phyloP scores from a whole-genome alignment of 2,797 vertebrate genomes.

The Peromyscus eremicus region DNA sequence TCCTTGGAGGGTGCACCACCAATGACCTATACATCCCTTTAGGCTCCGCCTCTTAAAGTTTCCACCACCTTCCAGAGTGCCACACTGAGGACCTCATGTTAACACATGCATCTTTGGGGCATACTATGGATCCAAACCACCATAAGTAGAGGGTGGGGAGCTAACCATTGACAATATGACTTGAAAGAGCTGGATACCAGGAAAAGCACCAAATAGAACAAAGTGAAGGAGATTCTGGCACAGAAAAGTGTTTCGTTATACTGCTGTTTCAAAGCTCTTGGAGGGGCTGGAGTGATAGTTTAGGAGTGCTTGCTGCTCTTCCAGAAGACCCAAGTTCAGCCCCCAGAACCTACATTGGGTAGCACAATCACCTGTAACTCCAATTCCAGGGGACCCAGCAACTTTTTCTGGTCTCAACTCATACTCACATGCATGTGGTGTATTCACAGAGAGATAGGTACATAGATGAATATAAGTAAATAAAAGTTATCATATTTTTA shows the following conservation, averaged over 20 bases:
- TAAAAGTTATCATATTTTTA: background rate
- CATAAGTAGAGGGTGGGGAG: background rate
- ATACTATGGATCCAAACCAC: too few species aligned
- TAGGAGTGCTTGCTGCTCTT: background rate
- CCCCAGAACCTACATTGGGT: background rate
- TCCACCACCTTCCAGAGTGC: background rate
- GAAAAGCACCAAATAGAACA: background rate
- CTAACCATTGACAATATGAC: background rate
- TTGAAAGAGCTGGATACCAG: background rate
- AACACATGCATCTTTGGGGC: too few species aligned
- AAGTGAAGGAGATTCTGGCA: background rate
- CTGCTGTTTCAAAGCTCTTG: background rate
- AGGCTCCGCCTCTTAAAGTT: background rate
- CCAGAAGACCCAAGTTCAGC: background rate
- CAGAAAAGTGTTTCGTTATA: accelerated
- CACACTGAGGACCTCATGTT: background rate
- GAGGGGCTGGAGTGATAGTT: background rate
- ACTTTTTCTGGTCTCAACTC: background rate
- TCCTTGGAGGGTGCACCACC: background rate
- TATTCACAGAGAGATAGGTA: background rate
- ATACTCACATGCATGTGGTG: background rate
- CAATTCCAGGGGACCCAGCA: background rate
- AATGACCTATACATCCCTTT: background rate
- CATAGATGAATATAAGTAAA: background rate
- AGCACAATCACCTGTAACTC: background rate